A percentile compares a stretch with the other conserved stretches of the same genome.
These are phyloP conservation scores for mouse (Mus musculus) DNA, from an alignment of 2,113 vertebrate genomes.

Conservation along the genomic window GRCm39 chr10:41965501-41966000, in stretches of 20 bases:
- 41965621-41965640: neutral
- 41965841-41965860: neutral
- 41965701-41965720: neutral
- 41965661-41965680: neutral
- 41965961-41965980: neutral
- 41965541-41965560: neutral
- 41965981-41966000: neutral
- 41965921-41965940: neutral
- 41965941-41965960: neutral
- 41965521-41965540: neutral
- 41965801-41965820: neutral
- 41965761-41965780: neutral
- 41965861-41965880: neutral
- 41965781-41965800: neutral
- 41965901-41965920: neutral
- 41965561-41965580: neutral
- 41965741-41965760: neutral
- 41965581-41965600: neutral
- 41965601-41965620: neutral
- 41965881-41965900: too few relatives aligned
- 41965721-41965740: neutral
- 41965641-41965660: neutral
- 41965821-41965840: neutral
- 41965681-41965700: constrained; percentile 2
- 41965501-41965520: neutral